A percentile compares a stretch with the other conserved stretches of the same genome.
These are phyloP conservation scores for Neoitamus cyanurus DNA, from an alignment of 2,888 invertebrate species.

Conservation along the genomic window DNA sequence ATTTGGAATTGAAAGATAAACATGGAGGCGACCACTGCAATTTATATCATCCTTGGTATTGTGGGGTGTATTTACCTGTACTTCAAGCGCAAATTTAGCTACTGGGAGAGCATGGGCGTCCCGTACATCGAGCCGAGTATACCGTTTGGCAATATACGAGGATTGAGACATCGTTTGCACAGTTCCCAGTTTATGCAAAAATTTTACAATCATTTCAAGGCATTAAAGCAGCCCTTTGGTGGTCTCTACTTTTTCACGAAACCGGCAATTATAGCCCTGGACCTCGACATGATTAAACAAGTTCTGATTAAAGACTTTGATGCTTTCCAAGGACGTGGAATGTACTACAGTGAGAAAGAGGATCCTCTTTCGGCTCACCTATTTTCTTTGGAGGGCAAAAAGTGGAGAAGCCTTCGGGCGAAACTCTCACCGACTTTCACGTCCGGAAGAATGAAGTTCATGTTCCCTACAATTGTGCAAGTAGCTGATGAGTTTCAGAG, in stretches of 20 bases:
- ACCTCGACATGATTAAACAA: constrained; percentile 57
- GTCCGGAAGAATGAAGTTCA: constrained; percentile 64
- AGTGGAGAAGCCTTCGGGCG: constrained; percentile 64
- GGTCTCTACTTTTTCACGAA: constrained; percentile 50
- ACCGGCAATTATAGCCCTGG: constrained; percentile 48
- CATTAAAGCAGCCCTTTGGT: constrained; percentile 34
- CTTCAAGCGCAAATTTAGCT: constrained; percentile 47
- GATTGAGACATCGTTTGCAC: constrained; percentile 46
- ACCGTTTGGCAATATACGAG: constrained; percentile 56
- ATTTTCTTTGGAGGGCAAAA: constrained; percentile 57
- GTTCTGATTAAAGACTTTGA: constrained; percentile 59
- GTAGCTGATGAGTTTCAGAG: constrained; percentile 53
- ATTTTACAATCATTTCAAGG: constrained; percentile 10
- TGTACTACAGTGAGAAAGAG: constrained; percentile 55
- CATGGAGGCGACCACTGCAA: too few relatives aligned
- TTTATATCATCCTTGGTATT: neutral
- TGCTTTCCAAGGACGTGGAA: constrained; percentile 57
- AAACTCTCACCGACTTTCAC: constrained; percentile 65
- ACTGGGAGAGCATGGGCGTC: constrained; percentile 57
- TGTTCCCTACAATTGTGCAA: constrained; percentile 59
- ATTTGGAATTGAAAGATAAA: too few relatives aligned
- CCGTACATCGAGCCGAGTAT: constrained; percentile 55
- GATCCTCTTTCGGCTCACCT: constrained; percentile 59
- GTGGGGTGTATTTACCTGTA: neutral
- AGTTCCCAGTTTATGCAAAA: constrained; percentile 22